Conservation (phyloP, 2,888 invertebrate genomes). For the Drosophila helvetica region DNA sequence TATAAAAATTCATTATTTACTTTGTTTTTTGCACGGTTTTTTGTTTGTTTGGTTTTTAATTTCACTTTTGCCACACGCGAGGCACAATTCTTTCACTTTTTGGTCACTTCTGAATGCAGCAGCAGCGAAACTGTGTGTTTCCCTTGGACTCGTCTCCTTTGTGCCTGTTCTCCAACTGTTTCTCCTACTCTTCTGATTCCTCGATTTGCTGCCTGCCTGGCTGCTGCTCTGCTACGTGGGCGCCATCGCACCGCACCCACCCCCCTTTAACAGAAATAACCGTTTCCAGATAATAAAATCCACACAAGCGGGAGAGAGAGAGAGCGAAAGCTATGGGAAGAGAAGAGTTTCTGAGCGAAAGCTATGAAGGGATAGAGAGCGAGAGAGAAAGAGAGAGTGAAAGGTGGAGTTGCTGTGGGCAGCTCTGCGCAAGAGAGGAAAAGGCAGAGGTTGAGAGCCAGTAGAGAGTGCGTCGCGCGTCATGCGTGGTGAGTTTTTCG, state of each 20-base stretch:
- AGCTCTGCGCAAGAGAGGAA: conserved; percentile 29
- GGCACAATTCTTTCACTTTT: conserved; percentile 17
- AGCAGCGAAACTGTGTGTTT: conserved; percentile 64
- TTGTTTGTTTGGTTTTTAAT: neutral
- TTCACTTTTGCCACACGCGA: conserved; percentile 22
- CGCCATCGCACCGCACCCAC: conserved; percentile 73
- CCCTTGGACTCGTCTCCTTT: conserved; percentile 37
- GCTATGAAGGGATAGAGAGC: conserved; percentile 6
- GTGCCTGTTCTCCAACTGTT: conserved; percentile 42
- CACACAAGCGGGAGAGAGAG: conserved; percentile 49
- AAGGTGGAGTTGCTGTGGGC: conserved; percentile 18
- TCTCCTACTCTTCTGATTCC: conserved; percentile 17
- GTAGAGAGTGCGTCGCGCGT: conserved; percentile 22
- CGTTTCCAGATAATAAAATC: conserved; percentile 71
- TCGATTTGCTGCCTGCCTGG: conserved; percentile 16
- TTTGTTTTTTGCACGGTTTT: neutral
- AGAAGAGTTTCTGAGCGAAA: conserved; percentile 23
- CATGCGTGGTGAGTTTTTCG: conserved; percentile 56
- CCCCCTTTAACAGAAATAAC: conserved; percentile 50
- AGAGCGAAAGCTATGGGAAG: conserved; percentile 6
- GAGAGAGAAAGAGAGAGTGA: neutral
- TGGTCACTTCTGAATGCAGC: conserved; percentile 44
- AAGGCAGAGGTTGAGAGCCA: neutral
- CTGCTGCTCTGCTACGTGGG: conserved; percentile 63
- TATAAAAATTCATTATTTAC: conserved; percentile 12